These are phyloP conservation scores for Aphodius granarius DNA, from an alignment of 2,888 invertebrate genomes.

Conservation along the genomic window DNA sequence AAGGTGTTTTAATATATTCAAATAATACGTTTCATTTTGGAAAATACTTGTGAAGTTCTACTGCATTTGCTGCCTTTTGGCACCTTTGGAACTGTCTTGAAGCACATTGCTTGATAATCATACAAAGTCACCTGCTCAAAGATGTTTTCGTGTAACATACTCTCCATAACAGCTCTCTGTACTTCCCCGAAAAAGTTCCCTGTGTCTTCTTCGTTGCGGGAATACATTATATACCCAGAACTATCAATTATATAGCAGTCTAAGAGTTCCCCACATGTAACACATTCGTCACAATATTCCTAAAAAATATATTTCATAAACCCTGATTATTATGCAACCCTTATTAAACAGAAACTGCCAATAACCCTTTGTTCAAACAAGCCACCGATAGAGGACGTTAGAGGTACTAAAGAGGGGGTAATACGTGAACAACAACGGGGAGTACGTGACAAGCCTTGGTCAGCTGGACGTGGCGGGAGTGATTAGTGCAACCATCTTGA, in stretches of 20 bases:
- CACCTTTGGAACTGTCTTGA: constrained; percentile 40
- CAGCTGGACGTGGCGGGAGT: too few relatives aligned
- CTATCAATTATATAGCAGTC: constrained; percentile 91
- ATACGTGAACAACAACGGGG: too few relatives aligned
- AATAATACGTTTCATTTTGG: background rate
- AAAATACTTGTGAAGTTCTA: constrained; percentile 8
- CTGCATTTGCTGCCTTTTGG: constrained; percentile 21
- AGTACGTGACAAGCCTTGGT: too few relatives aligned
- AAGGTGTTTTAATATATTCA: constrained; percentile 14
- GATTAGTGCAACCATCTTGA: too few relatives aligned
- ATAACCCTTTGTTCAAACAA: too few relatives aligned
- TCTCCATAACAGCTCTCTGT: constrained; percentile 75
- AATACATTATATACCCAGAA: constrained; percentile 84
- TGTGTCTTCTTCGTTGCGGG: constrained; percentile 66
- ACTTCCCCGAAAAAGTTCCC: constrained; percentile 87
- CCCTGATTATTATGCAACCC: background rate
- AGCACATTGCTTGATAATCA: constrained; percentile 83
- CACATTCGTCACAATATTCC: constrained; percentile 56
- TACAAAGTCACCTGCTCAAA: constrained; percentile 77
- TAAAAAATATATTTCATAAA: constrained; percentile 22
- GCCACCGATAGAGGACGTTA: too few relatives aligned
- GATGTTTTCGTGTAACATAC: constrained; percentile 70
- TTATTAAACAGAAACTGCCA: too few relatives aligned
- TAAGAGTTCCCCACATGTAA: constrained; percentile 64
- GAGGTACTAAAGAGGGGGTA: too few relatives aligned